These are phyloP conservation scores for Oligia latruncula DNA, from an alignment of 2,888 invertebrate genomes.

Conservation along the genomic window DNA sequence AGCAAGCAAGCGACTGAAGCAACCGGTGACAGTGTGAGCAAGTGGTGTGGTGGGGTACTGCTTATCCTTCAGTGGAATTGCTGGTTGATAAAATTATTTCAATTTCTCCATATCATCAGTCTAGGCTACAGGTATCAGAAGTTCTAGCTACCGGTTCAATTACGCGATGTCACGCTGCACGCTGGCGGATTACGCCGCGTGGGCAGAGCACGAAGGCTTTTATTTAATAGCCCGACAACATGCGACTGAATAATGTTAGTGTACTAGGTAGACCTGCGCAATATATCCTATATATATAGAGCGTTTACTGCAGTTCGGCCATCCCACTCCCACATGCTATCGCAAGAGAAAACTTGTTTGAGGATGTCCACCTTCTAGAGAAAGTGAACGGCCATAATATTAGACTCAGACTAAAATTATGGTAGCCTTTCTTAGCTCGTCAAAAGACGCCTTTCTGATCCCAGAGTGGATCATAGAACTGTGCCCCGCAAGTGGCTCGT, in stretches of 20 bases:
- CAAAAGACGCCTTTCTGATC: no score
- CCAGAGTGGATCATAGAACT: no score
- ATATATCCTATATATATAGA: not conserved
- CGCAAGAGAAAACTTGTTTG: not conserved
- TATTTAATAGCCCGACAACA: conserved; percentile 32
- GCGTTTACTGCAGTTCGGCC: conserved; percentile 10
- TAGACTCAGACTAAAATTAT: not conserved
- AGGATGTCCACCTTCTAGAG: not conserved
- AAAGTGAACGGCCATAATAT: not conserved
- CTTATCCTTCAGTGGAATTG: not conserved
- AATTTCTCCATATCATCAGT: not conserved
- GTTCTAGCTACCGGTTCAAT: conserved; percentile 45
- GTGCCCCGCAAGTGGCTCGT: no score
- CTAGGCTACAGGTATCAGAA: conserved; percentile 31
- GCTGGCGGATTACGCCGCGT: conserved; percentile 22
- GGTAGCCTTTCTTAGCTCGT: no score
- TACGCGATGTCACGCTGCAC: conserved; percentile 58
- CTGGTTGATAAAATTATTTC: not conserved
- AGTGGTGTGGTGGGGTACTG: not conserved
- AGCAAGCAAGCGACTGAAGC: no score
- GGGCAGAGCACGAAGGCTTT: conserved; percentile 40
- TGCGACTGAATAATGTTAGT: conserved; percentile 39
- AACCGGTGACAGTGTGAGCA: no score
- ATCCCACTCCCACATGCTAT: not conserved
- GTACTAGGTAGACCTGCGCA: not conserved